Evolutionary conservation across 2,113 vertebrate genomes (phyloP).

Genomic region (Tor tambroides): DNA sequence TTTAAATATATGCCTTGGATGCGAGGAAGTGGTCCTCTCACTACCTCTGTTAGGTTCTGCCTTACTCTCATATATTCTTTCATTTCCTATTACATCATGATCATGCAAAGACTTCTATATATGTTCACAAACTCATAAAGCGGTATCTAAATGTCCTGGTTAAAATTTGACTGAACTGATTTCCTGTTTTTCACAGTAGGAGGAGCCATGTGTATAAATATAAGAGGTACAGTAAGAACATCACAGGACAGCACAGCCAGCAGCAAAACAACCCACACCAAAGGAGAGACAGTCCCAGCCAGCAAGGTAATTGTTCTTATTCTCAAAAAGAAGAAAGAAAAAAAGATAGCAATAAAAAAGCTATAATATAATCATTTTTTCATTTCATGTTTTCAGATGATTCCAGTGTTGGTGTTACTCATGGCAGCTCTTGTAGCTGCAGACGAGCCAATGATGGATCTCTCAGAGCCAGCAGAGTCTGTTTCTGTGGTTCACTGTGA

Average conservation of each 20-base stretch:
- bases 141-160: background rate
- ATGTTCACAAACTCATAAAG: background rate
- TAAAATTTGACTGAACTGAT: background rate
- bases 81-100: background rate
- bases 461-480: conserved; percentile 8
- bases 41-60: background rate
- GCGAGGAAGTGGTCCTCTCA: background rate
- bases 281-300: background rate
- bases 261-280: background rate
- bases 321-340: background rate
- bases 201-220: background rate
- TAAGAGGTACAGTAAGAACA: background rate
- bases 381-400: conserved; percentile 64
- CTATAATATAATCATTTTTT: background rate
- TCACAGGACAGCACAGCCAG: background rate
- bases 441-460: background rate
- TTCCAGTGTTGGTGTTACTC: conserved; percentile 56
- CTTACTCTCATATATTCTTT: background rate
- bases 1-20: background rate
- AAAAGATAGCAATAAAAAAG: background rate
- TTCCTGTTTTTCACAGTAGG: background rate
- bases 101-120: background rate
- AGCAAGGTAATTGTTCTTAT: background rate
- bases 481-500: conserved; percentile 62
- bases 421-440: conserved; percentile 51